These are phyloP conservation scores for Noctua pronuba DNA, from an alignment of 2,888 invertebrate genomes.

Conservation along the genomic window DNA sequence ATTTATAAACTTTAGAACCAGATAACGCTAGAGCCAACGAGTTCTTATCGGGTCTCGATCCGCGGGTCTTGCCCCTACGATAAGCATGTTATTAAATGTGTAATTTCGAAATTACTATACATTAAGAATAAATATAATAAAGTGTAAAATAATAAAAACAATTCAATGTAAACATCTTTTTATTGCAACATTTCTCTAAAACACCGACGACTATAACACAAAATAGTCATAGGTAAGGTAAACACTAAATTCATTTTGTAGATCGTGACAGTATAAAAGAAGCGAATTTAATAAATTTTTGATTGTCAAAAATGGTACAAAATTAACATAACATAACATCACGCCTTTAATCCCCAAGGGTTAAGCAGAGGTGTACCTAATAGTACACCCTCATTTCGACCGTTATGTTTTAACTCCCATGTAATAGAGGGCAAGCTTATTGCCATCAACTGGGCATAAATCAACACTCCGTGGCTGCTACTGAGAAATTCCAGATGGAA, in stretches of 20 bases:
- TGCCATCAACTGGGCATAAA: too few species aligned
- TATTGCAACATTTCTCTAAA: constrained; percentile 70
- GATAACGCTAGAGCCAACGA: constrained; percentile 38
- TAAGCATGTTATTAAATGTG: constrained; percentile 58
- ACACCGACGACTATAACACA: constrained; percentile 56
- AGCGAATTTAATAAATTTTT: constrained; percentile 39
- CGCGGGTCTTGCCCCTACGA: constrained; percentile 66
- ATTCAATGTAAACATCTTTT: constrained; percentile 67
- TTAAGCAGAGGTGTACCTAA: too few species aligned
- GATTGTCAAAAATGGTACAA: constrained; percentile 74
- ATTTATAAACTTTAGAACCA: constrained; percentile 38
- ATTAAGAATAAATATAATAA: constrained; percentile 48
- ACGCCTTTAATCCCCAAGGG: not conserved
- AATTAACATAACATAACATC: not conserved
- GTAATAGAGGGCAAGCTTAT: too few species aligned
- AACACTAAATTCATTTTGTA: constrained; percentile 4
- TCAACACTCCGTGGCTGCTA: too few species aligned
- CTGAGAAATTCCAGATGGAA: too few species aligned
- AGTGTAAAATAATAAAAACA: constrained; percentile 62
- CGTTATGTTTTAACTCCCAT: too few species aligned
- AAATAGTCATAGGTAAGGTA: constrained; percentile 38
- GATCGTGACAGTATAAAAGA: not conserved
- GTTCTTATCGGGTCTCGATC: constrained; percentile 61
- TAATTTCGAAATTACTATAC: constrained; percentile 50
- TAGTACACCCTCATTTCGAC: too few species aligned